Conservation (phyloP, 2,797 vertebrate species). For the Falco cherrug region DNA sequence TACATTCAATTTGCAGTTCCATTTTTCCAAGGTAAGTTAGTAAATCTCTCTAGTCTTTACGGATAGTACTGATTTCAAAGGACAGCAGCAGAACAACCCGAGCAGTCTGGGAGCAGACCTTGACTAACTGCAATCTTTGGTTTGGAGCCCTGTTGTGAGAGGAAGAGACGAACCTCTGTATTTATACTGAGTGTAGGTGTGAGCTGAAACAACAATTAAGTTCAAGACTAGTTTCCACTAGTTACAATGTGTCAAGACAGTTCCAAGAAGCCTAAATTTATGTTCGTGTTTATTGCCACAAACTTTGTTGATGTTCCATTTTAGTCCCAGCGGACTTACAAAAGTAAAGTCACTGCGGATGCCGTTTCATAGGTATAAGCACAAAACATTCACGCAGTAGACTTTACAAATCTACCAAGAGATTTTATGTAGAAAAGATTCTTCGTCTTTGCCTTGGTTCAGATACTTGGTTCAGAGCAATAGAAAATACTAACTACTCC, state of each 20-base stretch:
- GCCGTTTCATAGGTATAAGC: slow-evolving; percentile 60
- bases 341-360: slow-evolving; percentile 64
- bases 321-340: slow-evolving; percentile 55
- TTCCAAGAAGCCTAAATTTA: slow-evolving; percentile 71
- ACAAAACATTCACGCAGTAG: neutral
- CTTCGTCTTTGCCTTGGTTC: neutral
- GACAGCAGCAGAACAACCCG: neutral
- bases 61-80: neutral
- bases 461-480: neutral
- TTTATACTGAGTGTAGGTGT: slow-evolving; percentile 64
- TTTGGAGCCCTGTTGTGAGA: slow-evolving; percentile 38
- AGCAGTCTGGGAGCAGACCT: neutral
- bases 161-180: slow-evolving; percentile 60
- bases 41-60: neutral
- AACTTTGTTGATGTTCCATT: slow-evolving; percentile 68
- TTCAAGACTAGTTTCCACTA: slow-evolving; percentile 59
- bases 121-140: slow-evolving; percentile 11
- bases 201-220: slow-evolving; percentile 64
- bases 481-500: slow-evolving; percentile 67
- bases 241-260: slow-evolving; percentile 34
- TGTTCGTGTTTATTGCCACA: slow-evolving; percentile 45
- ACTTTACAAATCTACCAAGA: neutral
- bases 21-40: slow-evolving; percentile 29
- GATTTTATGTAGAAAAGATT: slow-evolving; percentile 53
- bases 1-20: slow-evolving; percentile 73